phyloP scores from a whole-genome alignment of 2,797 vertebrate genomes.

The Channa striata region DNA sequence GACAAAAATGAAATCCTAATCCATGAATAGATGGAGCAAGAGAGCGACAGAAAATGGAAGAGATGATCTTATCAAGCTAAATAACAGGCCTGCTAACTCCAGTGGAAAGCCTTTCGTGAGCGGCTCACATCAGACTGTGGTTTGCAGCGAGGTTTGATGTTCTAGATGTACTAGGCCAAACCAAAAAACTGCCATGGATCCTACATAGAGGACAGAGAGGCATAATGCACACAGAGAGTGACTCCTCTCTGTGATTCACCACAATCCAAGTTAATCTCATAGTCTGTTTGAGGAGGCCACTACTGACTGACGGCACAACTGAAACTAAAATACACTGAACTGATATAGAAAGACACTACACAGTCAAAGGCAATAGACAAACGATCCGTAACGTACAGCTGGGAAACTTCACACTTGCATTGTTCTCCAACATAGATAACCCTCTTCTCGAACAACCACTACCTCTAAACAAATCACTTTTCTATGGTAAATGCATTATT shows the following conservation, averaged over 20 bases:
- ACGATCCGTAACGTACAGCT: conserved; percentile 11
- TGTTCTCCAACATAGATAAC: conserved; percentile 2
- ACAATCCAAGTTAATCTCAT: conserved; percentile 49
- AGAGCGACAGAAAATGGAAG: conserved; percentile 13
- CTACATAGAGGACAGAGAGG: conserved; percentile 31
- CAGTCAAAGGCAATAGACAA: conserved; percentile 4
- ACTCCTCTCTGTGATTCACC: conserved; percentile 46
- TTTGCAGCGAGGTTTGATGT: conserved; percentile 61
- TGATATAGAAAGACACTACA: conserved; percentile 19
- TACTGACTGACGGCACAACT: conserved; percentile 18
- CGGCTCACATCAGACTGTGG: conserved; percentile 47
- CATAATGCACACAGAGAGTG: conserved; percentile 36
- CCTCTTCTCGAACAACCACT: conserved; percentile 14
- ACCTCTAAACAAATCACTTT: background rate
- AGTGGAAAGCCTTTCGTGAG: conserved; percentile 59
- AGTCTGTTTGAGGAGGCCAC: conserved; percentile 23
- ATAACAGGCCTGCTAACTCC: conserved; percentile 69
- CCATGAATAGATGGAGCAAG: conserved; percentile 9
- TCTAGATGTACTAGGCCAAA: conserved; percentile 60
- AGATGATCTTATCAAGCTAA: conserved; percentile 55
- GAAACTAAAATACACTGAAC: conserved; percentile 41
- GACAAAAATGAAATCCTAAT: conserved; percentile 20
- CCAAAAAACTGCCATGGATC: conserved; percentile 44
- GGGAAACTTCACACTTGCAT: background rate
- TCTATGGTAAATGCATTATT: background rate